Evolutionary conservation across 2,797 vertebrate genomes (phyloP).

Genomic region (Platyrinchus mystaceus): DNA sequence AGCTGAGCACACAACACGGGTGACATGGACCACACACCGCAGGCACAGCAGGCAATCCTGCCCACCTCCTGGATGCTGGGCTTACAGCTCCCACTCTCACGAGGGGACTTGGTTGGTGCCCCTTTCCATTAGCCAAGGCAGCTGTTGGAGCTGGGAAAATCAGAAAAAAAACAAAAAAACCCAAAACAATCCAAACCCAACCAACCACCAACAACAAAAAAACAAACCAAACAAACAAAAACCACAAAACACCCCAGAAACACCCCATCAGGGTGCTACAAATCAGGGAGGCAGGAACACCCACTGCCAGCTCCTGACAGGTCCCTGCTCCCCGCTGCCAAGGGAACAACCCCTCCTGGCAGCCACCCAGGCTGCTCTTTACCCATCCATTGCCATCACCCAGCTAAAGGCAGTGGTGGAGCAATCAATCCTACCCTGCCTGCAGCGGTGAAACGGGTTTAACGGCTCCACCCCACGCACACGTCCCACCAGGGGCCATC

Average conservation of each 20-base stretch:
- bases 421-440: background rate
- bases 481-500: background rate
- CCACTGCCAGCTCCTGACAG: background rate
- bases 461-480: background rate
- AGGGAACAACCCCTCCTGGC: background rate
- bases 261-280: background rate
- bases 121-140: background rate
- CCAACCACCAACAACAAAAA: too few species aligned
- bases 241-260: background rate
- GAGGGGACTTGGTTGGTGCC: background rate
- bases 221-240: background rate
- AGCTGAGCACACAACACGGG: background rate
- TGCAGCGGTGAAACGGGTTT: background rate
- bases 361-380: background rate
- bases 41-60: background rate
- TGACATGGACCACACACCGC: rapidly evolving
- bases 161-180: background rate
- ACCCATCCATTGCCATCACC: background rate
- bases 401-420: background rate
- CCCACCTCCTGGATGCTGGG: background rate
- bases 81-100: background rate
- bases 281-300: background rate
- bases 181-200: too few species aligned
- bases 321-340: background rate
- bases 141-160: background rate